Conservation (phyloP, 1,140 invertebrate species). For the Temnothorax nylanderi region DNA sequence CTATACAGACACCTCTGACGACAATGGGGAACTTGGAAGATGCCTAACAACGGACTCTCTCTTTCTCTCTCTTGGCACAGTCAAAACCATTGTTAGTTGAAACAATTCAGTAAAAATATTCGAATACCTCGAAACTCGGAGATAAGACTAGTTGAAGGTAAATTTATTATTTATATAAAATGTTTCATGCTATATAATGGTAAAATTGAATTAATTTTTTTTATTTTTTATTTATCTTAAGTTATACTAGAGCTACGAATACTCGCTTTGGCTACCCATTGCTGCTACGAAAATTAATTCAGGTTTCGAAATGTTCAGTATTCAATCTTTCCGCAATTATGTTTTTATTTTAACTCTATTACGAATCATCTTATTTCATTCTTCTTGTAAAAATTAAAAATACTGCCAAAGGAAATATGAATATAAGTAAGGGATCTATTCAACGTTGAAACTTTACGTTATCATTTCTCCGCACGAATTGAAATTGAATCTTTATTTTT, state of each 20-base stretch:
- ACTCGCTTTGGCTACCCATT: neutral
- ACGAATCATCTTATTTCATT: neutral
- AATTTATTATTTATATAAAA: neutral
- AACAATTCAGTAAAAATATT: conserved; percentile 11
- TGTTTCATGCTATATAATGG: neutral
- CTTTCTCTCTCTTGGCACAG: neutral
- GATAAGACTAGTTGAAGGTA: neutral
- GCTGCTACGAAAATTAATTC: neutral
- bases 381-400: neutral
- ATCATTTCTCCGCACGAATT: neutral
- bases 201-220: neutral
- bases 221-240: neutral
- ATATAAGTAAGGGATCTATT: neutral
- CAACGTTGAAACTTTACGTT: conserved; percentile 8
- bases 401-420: neutral
- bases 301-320: neutral
- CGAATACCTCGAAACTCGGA: neutral
- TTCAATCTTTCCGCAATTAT: neutral
- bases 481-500: neutral
- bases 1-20: conserved; percentile 41
- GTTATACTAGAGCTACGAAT: neutral
- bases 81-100: neutral
- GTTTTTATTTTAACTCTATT: neutral
- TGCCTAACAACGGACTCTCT: conserved; percentile 30
- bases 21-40: conserved; percentile 48